phyloP scores from a whole-genome alignment of 2,113 vertebrate genomes.

The Pangasianodon gigas region DNA sequence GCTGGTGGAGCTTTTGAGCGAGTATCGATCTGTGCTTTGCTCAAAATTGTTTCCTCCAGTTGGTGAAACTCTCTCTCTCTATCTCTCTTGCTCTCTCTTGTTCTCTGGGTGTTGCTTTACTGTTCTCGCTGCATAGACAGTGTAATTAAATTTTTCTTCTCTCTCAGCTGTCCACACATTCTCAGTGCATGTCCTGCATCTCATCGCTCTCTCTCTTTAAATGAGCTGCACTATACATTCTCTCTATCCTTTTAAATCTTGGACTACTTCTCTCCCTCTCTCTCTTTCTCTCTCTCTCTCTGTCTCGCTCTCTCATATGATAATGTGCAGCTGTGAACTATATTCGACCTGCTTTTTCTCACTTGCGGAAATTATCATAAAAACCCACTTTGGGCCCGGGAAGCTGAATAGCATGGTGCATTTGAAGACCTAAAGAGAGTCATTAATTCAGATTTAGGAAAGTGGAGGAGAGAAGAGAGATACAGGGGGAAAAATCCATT shows the following conservation, averaged over 20 bases:
- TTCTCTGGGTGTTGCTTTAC: not conserved
- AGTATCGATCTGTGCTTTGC: constrained; percentile 1
- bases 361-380: constrained; percentile 24
- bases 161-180: not conserved
- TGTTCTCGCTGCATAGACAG: not conserved
- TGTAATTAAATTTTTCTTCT: not conserved
- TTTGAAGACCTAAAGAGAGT: constrained; percentile 14
- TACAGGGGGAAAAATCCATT: not conserved
- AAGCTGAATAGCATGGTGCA: constrained; percentile 4
- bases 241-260: not conserved
- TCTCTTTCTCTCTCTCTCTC: constrained; percentile 27
- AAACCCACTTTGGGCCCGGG: constrained; percentile 28
- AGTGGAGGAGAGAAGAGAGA: not conserved
- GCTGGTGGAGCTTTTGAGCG: not conserved
- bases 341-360: constrained; percentile 6
- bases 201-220: not conserved
- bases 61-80: constrained; percentile 10
- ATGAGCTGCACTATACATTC: not conserved
- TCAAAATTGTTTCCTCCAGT: not conserved
- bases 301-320: not conserved
- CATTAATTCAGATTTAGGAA: not conserved
- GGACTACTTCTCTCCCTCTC: not conserved
- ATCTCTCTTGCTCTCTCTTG: not conserved
- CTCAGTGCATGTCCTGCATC: not conserved
- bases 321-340: constrained; percentile 36